phyloP scores from a whole-genome alignment of 1,140 invertebrate species.

The roundworm (Caenorhabditis elegans) region DNA sequence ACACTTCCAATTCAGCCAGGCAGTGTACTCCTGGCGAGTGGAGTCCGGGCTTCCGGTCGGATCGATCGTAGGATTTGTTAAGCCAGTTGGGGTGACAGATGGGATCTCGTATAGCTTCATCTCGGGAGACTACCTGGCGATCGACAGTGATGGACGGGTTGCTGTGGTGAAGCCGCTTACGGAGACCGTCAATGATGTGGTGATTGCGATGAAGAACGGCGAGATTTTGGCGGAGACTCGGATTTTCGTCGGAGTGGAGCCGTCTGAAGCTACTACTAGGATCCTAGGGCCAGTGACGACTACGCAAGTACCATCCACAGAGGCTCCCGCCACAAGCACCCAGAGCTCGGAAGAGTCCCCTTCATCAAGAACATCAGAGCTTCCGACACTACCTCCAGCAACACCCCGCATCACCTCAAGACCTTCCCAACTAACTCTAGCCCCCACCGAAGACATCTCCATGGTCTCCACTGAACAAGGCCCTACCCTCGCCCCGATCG shows the following conservation, averaged over 20 bases:
- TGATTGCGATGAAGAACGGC: background rate
- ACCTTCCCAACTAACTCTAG: no score
- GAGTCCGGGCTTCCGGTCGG: background rate
- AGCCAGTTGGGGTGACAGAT: background rate
- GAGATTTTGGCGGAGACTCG: background rate
- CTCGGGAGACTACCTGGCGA: background rate
- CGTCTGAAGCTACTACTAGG: background rate
- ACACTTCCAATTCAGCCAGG: background rate
- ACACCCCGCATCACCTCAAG: background rate
- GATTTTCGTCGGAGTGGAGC: background rate
- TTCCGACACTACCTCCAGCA: no score
- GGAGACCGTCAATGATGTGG: background rate
- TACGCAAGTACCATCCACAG: background rate
- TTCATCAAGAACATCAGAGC: background rate
- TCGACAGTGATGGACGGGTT: conserved; percentile 11
- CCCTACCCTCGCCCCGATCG: background rate
- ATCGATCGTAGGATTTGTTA: background rate
- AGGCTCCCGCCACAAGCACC: background rate
- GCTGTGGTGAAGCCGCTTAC: background rate
- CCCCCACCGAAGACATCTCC: no score
- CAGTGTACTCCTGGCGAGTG: background rate
- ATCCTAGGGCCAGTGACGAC: no score
- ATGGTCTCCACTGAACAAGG: background rate
- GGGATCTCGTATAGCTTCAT: background rate
- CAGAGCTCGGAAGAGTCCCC: background rate